Base-by-base conservation (phyloP, 1,140 invertebrate species). In the Tribolium madens region DNA sequence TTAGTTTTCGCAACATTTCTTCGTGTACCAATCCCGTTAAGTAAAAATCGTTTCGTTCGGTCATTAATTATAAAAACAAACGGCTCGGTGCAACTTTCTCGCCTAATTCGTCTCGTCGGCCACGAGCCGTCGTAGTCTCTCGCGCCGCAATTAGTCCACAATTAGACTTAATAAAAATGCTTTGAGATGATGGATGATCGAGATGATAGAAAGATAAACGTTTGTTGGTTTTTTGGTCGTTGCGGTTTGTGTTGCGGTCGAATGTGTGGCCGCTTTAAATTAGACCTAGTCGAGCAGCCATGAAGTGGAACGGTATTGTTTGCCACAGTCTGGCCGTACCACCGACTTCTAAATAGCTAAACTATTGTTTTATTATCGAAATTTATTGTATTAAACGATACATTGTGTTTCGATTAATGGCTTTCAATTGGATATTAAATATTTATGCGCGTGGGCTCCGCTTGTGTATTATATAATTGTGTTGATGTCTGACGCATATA, bases 301-400 rank as follows among this genome's bases (percentile, higher is more conserved):
- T 31, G 69, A 71, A 71, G 69, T 71, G 69, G 69, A 71, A 71
- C 69, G 69, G 42, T 71, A 71, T 71, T 71, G 69, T 71, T 52
- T 71, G 46, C 42, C 46, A 26, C 68, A 68, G 68, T 48, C 33
- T 21, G 46, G 15, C 14, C 18, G n/a, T 42, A n/a, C 15, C 26
- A 42, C 18, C 69, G 10, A 47, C 15, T 71, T 71, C 69, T 71
- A 71, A 71, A 71, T 71, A 52, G 36, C 69, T 52, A 64, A 57
- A 53, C 48, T 74, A 74, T 74, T 74, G 73, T 74, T 74, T 74
- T 74, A 74, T 74, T 74, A 60, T 57, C 73, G 52, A 57, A 74
- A 74, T 74, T 74, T 74, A 74, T 74, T 74, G 73, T 64, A 53
- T 53, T 57, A 36, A 64, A 74, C 73, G 52, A 60, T 60, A 74